Conservation (phyloP, 2,888 invertebrate species). For the Hymenopus coronatus region DNA sequence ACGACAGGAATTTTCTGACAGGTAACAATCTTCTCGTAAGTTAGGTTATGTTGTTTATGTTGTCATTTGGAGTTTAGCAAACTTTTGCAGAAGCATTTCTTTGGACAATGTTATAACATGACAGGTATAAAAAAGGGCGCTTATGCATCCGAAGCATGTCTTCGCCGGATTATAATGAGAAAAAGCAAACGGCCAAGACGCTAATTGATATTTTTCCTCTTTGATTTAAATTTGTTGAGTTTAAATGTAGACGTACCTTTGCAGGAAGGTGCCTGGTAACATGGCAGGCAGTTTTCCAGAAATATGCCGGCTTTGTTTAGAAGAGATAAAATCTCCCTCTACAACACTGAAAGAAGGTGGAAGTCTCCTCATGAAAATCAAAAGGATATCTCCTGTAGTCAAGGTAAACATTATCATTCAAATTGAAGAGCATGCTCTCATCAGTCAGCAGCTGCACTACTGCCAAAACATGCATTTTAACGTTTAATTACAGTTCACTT, state of each 20-base stretch:
- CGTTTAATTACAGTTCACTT: too few relatives aligned
- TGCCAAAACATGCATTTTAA: too few relatives aligned
- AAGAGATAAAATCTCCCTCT: slow-evolving; percentile 6
- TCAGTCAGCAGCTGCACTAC: too few relatives aligned
- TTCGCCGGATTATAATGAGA: too few relatives aligned
- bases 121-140: too few relatives aligned
- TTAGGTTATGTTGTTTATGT: background rate
- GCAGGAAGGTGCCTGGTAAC: background rate
- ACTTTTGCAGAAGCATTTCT: too few relatives aligned
- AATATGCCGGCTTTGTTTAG: slow-evolving; percentile 8
- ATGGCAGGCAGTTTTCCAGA: slow-evolving; percentile 9
- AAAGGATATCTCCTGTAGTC: background rate
- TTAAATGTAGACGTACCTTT: background rate
- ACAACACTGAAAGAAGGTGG: background rate
- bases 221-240: background rate
- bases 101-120: too few relatives aligned
- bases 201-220: background rate
- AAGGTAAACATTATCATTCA: background rate
- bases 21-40: background rate
- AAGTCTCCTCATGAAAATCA: background rate
- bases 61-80: too few relatives aligned
- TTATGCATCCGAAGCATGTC: too few relatives aligned
- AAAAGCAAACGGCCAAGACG: too few relatives aligned
- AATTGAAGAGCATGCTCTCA: too few relatives aligned
- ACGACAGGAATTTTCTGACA: background rate